Evolutionary conservation across 2,113 vertebrate genomes (phyloP), one percentile per base, ranked within the genome.

Genomic region (Ramphastos sulfuratus): DNA sequence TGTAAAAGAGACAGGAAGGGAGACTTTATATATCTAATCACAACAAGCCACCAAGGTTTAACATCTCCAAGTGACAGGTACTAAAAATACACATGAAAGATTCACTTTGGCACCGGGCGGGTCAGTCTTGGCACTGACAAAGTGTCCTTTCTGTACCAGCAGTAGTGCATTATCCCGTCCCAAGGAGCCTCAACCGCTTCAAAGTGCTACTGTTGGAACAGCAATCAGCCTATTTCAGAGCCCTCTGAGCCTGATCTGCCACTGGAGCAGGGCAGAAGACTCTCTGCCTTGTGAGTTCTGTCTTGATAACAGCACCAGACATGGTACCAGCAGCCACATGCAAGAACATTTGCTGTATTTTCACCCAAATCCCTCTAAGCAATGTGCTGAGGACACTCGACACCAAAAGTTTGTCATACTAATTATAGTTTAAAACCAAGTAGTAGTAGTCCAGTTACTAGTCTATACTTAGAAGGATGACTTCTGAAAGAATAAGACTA

Each of bases 181-280:
- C 1, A 0, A 24, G 30, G 9, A n/a, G 5, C 3, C 56, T n/a
- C 9, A 17, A 15, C 8, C 3, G 25, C 44, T 56, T 33, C 39
- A 11, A 24, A 61, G 10, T 1, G 7, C 33, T 33, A 21, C 21
- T 3, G 15, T 20, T 35, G 50, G 35, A 44, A 19, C 27, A 14
- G 3, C 28, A 3, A 9, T 71, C 24, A 39, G 27, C 23, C 63
- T 64, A 24, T 50, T 25, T 71, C 13, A 13, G 52, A 73, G 24
- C 30, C n/a, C 25, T 78, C 9, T 35, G 7, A 55, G 61, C 33
- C 59, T 28, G 17, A 18, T 8, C 30, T 56, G 19, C 28, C 20
- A 7, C 15, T 10, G 39, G 9, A 35, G n/a, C 30, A 42, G 54
- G 25, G n/a, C 50, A 56, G 60, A n/a, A 28, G 15, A 30, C 16